Evolutionary conservation across 2,888 invertebrate species (phyloP), one percentile per base, ranked within the genome.

Genomic region (Stenodera caucasica): DNA sequence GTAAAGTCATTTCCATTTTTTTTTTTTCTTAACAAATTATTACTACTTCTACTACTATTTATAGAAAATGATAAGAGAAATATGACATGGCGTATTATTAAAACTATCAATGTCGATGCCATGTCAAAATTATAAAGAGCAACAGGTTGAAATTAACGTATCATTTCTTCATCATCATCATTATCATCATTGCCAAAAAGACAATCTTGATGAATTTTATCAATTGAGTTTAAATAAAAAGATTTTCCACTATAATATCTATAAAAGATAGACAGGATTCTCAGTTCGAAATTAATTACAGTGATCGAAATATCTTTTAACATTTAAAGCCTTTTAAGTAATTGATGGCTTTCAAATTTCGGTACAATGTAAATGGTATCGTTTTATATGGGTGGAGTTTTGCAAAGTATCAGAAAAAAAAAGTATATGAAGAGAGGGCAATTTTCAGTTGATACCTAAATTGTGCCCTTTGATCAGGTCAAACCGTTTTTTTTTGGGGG

Each of bases 271-370:
- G 37, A 55, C 50, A 49, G 49, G 40, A 62, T 35, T 29, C 51
- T 26, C 50, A 56, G 26, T n/a, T 60, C 15, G 30, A 11, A 50
- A 30, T 65, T 65, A 65, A 65, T 65, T 65, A 65, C 65, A 65
- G 65, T 65, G 65, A 65, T 65, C 65, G 57, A 49, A 60, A 51
- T 57, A 57, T 50, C 56, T 40, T 21, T 54, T 12, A 57, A 33
- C 62, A 49, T 65, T 65, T 65, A 65, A 65, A 65, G 65, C 65
- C 65, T 65, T 65, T 65, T 65, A 65, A 65, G 61, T 65, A 65
- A 65, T 65, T 65, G 65, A 65, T 65, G 49, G 65, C 62, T 65
- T 65, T 65, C 65, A 65, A 51, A 55, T 58, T 56, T 60, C 23
- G 6, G 23, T 45, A 23, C 23, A 45, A 45, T 45, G 45, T 45